A percentile compares a stretch with the other conserved stretches of the same genome.
Evolutionary conservation across 2,888 invertebrate species (phyloP).

Genomic region (Nomada ruficornis): DNA sequence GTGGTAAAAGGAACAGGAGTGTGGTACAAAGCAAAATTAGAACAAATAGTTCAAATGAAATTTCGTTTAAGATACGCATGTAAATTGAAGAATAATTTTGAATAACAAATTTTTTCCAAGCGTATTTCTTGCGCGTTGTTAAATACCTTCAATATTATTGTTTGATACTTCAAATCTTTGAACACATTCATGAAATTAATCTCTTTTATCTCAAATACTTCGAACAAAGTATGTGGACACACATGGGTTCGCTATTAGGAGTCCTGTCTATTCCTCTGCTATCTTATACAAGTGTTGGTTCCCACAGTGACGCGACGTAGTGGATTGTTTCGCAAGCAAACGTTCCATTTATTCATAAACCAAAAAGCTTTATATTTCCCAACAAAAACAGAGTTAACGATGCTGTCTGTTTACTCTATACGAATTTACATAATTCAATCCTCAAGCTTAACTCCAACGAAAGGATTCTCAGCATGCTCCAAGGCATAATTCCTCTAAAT

Average conservation of each 20-base stretch:
- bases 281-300: background rate
- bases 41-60: slow-evolving; percentile 18
- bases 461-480: no score
- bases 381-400: no score
- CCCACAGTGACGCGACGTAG: no score
- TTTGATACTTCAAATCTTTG: background rate
- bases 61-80: slow-evolving; percentile 18
- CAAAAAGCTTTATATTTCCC: no score
- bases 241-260: background rate
- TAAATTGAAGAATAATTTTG: slow-evolving; percentile 26
- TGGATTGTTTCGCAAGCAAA: no score
- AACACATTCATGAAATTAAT: background rate
- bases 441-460: no score
- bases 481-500: no score
- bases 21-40: slow-evolving; percentile 35
- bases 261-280: background rate
- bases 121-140: background rate
- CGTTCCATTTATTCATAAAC: no score
- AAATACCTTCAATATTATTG: background rate
- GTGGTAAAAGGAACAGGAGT: slow-evolving; percentile 12
- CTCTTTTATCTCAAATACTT: background rate
- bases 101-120: background rate
- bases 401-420: no score
- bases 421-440: no score
- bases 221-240: background rate